Conservation (phyloP, 2,797 vertebrate genomes). For the Chelon labrosus region DNA sequence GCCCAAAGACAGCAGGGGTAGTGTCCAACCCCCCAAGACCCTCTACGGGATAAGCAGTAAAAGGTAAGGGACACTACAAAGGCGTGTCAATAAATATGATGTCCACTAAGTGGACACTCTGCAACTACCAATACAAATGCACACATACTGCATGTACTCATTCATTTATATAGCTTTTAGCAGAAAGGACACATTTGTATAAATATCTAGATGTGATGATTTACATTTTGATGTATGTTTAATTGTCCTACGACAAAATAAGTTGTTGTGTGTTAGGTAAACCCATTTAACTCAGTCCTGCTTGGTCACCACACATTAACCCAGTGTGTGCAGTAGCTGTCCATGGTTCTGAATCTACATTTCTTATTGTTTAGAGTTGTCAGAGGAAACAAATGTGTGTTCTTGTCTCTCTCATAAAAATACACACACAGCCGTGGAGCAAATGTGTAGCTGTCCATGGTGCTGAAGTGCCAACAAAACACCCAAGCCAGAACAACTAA, state of each 20-base stretch:
- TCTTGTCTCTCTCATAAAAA: not conserved
- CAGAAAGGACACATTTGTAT: not conserved
- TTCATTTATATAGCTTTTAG: not conserved
- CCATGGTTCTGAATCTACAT: conserved; percentile 44
- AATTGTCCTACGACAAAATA: too few relatives aligned
- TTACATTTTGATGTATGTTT: too few relatives aligned
- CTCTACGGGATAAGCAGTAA: too few relatives aligned
- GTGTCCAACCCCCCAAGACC: too few relatives aligned
- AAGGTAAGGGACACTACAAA: not conserved
- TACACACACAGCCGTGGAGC: not conserved
- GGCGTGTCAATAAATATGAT: conserved; percentile 12
- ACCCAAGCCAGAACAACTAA: not conserved
- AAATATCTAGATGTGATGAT: not conserved
- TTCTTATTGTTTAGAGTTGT: not conserved
- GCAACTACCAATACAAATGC: not conserved
- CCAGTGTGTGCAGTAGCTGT: conserved; percentile 26
- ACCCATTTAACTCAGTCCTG: not conserved
- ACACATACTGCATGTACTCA: not conserved
- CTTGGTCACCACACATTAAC: not conserved
- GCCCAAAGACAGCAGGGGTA: too few relatives aligned
- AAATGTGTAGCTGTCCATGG: conserved; percentile 66
- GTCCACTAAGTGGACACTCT: conserved; percentile 9
- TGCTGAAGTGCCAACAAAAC: conserved; percentile 59
- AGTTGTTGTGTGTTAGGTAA: too few relatives aligned
- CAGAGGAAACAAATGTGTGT: conserved; percentile 6